A percentile compares a stretch with the other conserved stretches of the same genome.
Conservation (phyloP, 2,888 invertebrate species). For the Nephrotoma flavescens region DNA sequence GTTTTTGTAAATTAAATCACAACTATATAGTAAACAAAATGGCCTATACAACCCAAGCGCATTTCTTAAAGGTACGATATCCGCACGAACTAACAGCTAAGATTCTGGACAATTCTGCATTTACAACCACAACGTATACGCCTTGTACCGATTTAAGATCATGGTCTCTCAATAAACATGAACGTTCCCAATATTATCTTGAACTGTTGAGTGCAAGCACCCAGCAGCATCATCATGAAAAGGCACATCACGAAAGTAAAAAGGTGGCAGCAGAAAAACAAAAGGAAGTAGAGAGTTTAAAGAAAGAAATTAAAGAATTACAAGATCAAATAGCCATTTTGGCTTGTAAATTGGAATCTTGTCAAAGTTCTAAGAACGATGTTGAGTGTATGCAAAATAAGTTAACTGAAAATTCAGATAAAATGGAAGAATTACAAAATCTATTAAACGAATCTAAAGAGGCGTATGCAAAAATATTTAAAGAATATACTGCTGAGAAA, state of each 20-base stretch:
- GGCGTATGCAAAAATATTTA: neutral
- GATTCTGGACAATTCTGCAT: neutral
- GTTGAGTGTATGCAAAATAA: neutral
- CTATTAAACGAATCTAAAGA: neutral
- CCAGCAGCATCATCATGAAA: too few relatives aligned
- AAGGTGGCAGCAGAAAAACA: neutral
- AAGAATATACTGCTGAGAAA: neutral
- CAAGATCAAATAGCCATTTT: neutral
- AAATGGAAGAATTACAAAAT: neutral
- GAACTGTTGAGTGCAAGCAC: neutral
- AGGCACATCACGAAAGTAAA: too few relatives aligned
- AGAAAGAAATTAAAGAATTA: neutral
- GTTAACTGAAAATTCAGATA: neutral
- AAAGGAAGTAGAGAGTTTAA: neutral
- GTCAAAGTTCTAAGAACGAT: neutral
- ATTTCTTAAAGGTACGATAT: neutral
- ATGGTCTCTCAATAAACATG: neutral
- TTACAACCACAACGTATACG: neutral
- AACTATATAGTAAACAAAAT: neutral
- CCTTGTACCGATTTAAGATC: neutral
- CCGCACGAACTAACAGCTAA: neutral
- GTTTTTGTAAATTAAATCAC: neutral
- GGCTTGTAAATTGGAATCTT: neutral
- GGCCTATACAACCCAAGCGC: neutral
- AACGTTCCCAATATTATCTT: neutral